phyloP scores from a whole-genome alignment of 2,113 vertebrate genomes.

The Enhydra lutris region DNA sequence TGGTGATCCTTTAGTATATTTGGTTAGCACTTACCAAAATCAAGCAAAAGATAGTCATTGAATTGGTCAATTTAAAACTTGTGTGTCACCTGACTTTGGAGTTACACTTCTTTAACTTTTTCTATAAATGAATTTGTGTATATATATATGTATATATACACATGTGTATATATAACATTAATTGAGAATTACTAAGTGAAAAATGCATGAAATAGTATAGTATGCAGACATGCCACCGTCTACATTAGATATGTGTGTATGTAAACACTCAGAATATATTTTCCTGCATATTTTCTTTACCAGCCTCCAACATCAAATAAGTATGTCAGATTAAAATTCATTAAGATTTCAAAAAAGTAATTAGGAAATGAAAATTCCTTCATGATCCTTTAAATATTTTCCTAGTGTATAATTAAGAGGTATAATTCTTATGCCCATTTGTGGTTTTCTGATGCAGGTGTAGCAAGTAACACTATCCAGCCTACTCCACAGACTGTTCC shows the following conservation, averaged over 20 bases:
- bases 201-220: background rate
- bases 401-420: slow-evolving; percentile 12
- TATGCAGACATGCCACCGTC: background rate
- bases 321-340: background rate
- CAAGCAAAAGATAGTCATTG: background rate
- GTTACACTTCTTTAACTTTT: background rate
- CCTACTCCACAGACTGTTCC: slow-evolving; percentile 87
- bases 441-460: slow-evolving; percentile 79
- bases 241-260: background rate
- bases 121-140: background rate
- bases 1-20: background rate
- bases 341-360: background rate
- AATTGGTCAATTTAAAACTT: background rate
- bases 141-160: background rate
- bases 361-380: background rate
- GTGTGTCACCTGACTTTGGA: background rate
- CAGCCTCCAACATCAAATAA: background rate
- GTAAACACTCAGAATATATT: background rate
- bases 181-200: background rate
- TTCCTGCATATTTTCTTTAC: background rate
- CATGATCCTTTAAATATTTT: background rate
- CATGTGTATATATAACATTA: background rate
- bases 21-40: background rate
- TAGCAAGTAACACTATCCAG: slow-evolving; percentile 85
- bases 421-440: background rate